Evolutionary conservation across 1,140 invertebrate genomes (phyloP).

Genomic region (Ridgeia piscesae): DNA sequence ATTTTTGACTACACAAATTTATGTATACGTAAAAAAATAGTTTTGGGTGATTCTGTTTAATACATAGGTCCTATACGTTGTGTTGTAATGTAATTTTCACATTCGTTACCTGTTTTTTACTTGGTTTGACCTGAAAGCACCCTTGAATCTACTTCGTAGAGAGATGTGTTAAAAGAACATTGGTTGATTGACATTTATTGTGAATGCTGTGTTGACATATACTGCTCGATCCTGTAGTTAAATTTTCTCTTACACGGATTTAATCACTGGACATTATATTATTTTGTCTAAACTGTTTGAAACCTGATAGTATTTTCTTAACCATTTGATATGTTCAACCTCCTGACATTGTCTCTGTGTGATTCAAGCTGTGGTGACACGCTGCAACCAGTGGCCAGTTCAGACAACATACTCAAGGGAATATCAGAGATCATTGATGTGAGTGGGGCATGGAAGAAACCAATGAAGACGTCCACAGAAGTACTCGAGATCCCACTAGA

Average conservation of each 20-base stretch:
- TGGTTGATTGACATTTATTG: too few relatives aligned
- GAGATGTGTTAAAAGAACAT: too few relatives aligned
- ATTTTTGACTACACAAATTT: background rate
- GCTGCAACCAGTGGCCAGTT: background rate
- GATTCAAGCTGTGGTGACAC: background rate
- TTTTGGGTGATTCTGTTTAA: too few relatives aligned
- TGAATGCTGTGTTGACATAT: too few relatives aligned
- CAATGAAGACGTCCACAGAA: background rate
- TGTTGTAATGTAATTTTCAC: too few relatives aligned
- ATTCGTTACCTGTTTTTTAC: too few relatives aligned
- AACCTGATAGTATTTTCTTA: background rate
- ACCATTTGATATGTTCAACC: background rate
- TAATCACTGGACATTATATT: background rate
- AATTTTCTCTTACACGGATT: background rate
- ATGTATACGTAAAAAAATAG: background rate
- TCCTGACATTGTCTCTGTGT: background rate
- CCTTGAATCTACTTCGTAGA: too few relatives aligned
- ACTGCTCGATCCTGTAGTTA: too few relatives aligned
- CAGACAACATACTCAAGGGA: background rate
- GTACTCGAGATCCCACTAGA: constrained; percentile 10
- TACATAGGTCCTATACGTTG: too few relatives aligned
- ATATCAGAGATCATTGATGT: constrained; percentile 17
- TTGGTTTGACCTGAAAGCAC: too few relatives aligned
- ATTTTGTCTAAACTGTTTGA: background rate
- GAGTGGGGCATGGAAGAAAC: constrained; percentile 17